Evolutionary conservation across 2,797 vertebrate species (phyloP), one percentile per base, ranked within the genome.

Genomic region (Mycteria americana): DNA sequence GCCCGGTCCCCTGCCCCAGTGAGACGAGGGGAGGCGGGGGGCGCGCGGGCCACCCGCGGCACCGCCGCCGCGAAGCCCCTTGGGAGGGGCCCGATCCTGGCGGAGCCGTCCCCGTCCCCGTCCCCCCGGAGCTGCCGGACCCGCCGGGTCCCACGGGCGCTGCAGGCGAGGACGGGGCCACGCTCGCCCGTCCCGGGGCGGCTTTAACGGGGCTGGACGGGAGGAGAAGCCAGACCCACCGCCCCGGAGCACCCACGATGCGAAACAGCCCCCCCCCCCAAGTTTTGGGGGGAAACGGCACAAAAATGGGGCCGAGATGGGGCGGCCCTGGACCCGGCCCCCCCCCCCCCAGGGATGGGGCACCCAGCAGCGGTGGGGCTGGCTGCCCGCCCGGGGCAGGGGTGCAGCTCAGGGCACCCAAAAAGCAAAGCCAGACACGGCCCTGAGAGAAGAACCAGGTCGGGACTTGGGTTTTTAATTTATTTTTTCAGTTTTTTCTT

Each of bases 381-480:
- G 27, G 62, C 39, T 11, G 45, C 5, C 10, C 10, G 17, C 43
- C 17, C 4, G 18, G 43, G 43, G 46, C 21, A 48, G 46, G 10
- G 22, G 45, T 11, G 25, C 15, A 14, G 50, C 50, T 50, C 50
- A 27, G 50, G 50, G 50, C 48, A 50, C 21, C 48, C 50, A 27
- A 27, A 27, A 9, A 9, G 25, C 25, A 27, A 24, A 24, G 48
- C 22, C 46, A 48, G 50, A 14, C 50, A 5, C 14, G 4, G 63
- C 76, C 46, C 35, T 3, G 33, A 18, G 37, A 45, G 53, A 60
- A 59, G 30, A 82, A 30, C 27, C 59, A 72, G 75, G 88, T 90
- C 37, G 43, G 33, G 27, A 78, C 87, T 46, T 31, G 68, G 80
- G 88, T 67, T 95, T 91, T 96, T 92, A 95, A 97, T 97, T 95